Base-by-base conservation (phyloP, 2,888 invertebrate genomes). In the Caenorhabditis sulstoni region DNA sequence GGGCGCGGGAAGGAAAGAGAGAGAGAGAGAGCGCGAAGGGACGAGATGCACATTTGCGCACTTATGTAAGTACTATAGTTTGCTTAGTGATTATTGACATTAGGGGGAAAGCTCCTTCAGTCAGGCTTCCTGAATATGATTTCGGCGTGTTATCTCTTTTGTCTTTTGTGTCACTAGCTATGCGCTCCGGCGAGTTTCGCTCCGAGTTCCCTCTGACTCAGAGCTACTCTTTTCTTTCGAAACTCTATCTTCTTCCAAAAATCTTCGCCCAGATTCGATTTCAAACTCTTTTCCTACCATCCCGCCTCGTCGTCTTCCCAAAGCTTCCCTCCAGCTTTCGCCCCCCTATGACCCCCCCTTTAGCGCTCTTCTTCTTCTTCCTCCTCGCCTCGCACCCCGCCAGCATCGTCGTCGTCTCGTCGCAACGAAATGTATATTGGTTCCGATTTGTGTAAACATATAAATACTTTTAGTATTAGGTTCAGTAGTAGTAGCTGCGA, bases 41-140 rank as follows among this genome's bases (percentile, higher is more conserved):
- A n/a, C n/a, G n/a, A n/a, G 57, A 62, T 64, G 73, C 73, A 73
- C 73, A 64, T 73, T 71, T 71, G 71, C 71, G 71, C 71, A 71
- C 71, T 71, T 71, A 71, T 71, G 71, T 71, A 71, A 71, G 73
- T 73, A 73, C 73, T 73, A 73, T 73, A 64, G 64, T 73, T 73
- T 73, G 73, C 58, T 73, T 73, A 73, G 61, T 58, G 64, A 64
- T 73, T 73, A 64, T 73, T 73, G 73, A 73, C 73, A 73, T 73
- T 73, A 71, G 62, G 61, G 61, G 14, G 29, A 37, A 7, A 20
- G 64, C 64, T 37, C 62, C 62, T 58, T 57, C 64, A 71, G 71
- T 64, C 71, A 64, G 39, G 55, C 59, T 65, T 73, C 66, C 75
- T 67, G 75, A 66, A 67, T 67, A 75, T 67, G 64, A 62, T 62